phyloP scores from a whole-genome alignment of 2,888 invertebrate species.

The Peribatodes rhomboidaria region DNA sequence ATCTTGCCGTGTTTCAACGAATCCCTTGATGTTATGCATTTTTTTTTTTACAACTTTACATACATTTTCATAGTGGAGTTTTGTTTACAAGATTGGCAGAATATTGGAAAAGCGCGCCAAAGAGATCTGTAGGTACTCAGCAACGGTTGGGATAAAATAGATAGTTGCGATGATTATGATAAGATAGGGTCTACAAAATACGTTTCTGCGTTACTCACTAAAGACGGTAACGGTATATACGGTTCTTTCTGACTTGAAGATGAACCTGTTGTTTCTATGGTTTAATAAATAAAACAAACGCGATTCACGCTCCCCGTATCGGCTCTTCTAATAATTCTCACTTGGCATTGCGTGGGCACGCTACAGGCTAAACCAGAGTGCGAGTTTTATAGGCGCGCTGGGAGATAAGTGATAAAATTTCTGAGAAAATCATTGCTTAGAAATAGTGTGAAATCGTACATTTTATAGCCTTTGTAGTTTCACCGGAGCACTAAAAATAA shows the following conservation, averaged over 20 bases:
- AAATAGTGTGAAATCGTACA: slow-evolving; percentile 16
- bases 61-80: no score
- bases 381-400: slow-evolving; percentile 42
- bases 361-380: slow-evolving; percentile 41
- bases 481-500: slow-evolving; percentile 8
- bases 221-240: no score
- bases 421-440: slow-evolving; percentile 31
- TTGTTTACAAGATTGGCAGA: no score
- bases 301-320: slow-evolving; percentile 33
- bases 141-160: no score
- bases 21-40: no score
- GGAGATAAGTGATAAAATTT: slow-evolving; percentile 45
- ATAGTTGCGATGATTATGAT: no score
- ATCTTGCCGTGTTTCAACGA: no score
- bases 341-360: slow-evolving; percentile 42
- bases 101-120: no score
- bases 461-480: slow-evolving; percentile 20
- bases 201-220: no score
- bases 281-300: slow-evolving; percentile 20
- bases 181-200: no score
- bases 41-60: no score
- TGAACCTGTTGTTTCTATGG: slow-evolving; percentile 1
- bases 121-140: no score
- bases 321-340: slow-evolving; percentile 40
- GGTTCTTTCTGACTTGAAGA: background rate